Conservation (phyloP, 37 sponge, comb jelly and placozoan species). For the Diacarnus erythraeanus region DNA sequence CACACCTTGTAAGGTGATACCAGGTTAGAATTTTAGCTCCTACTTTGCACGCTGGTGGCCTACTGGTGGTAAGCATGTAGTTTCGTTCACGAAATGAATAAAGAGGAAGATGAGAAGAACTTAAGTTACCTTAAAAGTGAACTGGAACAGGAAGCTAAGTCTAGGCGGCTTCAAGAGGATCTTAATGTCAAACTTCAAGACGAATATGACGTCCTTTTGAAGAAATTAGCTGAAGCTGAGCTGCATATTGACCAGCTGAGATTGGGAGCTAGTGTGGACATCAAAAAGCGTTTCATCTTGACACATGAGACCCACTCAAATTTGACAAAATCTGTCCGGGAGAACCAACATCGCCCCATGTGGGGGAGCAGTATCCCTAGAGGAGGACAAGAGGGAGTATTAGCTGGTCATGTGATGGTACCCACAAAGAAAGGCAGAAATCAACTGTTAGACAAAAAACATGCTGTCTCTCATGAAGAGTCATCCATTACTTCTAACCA, state of each 20-base stretch:
- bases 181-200: slow-evolving; percentile 29
- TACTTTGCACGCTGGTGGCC: neutral
- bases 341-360: neutral
- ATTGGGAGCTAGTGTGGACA: slow-evolving; percentile 25
- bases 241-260: slow-evolving; percentile 71
- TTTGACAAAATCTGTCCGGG: neutral
- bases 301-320: neutral
- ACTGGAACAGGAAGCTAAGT: slow-evolving; percentile 6
- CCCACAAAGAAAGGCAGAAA: neutral
- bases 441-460: neutral
- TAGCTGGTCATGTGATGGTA: neutral
- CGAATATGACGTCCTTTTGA: slow-evolving; percentile 51
- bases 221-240: slow-evolving; percentile 68
- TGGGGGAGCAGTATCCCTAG: neutral
- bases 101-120: neutral
- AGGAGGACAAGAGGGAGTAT: neutral
- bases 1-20: neutral
- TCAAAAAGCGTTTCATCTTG: slow-evolving; percentile 18
- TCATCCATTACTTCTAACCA: neutral
- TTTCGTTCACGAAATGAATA: no score
- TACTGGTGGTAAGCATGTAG: no score
- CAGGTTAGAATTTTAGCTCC: neutral
- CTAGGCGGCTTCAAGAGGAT: slow-evolving; percentile 19
- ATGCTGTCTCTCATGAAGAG: neutral
- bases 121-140: neutral